Evolutionary conservation across 2,113 vertebrate species (phyloP).

Genomic region (Oenanthe oenanthe): DNA sequence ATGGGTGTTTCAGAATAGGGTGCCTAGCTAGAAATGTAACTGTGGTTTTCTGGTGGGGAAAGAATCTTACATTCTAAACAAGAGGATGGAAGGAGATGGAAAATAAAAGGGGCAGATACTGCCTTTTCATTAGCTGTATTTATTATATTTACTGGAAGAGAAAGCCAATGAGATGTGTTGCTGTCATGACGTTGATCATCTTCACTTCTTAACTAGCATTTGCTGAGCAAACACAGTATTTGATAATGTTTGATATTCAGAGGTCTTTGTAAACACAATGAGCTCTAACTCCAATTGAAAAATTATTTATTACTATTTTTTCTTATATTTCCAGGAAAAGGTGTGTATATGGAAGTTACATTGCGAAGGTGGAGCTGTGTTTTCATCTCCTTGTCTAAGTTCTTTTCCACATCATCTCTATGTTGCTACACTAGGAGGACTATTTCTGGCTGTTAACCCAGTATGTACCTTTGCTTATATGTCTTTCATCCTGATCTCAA

Average conservation of each 20-base stretch:
- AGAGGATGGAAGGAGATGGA: background rate
- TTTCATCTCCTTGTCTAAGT: conserved; percentile 88
- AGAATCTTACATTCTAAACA: background rate
- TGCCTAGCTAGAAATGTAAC: background rate
- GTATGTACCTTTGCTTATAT: conserved; percentile 73
- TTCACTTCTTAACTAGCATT: conserved; percentile 2
- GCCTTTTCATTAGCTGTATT: background rate
- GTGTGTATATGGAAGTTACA: conserved; percentile 84
- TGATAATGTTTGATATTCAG: background rate
- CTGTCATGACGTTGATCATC: background rate
- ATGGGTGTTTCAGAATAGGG: background rate
- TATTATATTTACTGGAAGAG: background rate
- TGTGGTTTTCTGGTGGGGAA: background rate
- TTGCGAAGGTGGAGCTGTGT: conserved; percentile 86
- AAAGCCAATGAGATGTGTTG: background rate
- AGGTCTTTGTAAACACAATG: background rate
- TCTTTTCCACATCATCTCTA: conserved; percentile 79
- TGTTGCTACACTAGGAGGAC: conserved; percentile 85
- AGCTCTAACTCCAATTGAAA: background rate
- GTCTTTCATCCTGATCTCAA: background rate
- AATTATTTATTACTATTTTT: background rate
- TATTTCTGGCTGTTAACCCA: conserved; percentile 81
- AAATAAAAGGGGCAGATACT: background rate
- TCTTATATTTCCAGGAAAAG: conserved; percentile 74
- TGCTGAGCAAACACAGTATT: background rate